These are phyloP conservation scores for Anagrus nilaparvatae DNA, from an alignment of 1,140 invertebrate genomes.

Conservation along the genomic window DNA sequence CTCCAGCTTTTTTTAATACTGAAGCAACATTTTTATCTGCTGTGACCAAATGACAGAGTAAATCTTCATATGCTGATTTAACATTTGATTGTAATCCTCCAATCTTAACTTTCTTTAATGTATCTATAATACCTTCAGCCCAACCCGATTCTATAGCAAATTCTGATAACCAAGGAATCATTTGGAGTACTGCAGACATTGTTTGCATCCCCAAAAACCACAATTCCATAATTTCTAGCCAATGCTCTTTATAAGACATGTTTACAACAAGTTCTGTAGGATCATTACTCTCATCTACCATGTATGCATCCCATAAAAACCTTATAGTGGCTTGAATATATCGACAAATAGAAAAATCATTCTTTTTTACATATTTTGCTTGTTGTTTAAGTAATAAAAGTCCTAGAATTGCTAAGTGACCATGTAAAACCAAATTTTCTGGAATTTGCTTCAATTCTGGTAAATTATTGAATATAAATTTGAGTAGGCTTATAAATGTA, in stretches of 20 bases:
- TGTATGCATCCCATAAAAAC: conserved; percentile 87
- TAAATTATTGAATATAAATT: conserved; percentile 80
- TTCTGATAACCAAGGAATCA: conserved; percentile 80
- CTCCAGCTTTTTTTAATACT: conserved; percentile 75
- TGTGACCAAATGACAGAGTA: conserved; percentile 73
- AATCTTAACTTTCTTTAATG: conserved; percentile 68
- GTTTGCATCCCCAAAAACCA: conserved; percentile 94
- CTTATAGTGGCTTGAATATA: conserved; percentile 80
- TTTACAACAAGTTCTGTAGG: conserved; percentile 69
- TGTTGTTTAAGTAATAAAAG: conserved; percentile 76
- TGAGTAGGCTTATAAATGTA: conserved; percentile 67
- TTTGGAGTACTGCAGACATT: conserved; percentile 65
- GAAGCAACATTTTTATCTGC: conserved; percentile 62
- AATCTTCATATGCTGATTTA: conserved; percentile 82
- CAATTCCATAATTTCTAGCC: conserved; percentile 80
- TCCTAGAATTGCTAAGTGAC: conserved; percentile 74
- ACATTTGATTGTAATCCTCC: conserved; percentile 71
- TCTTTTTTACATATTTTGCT: conserved; percentile 68
- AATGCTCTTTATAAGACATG: conserved; percentile 74
- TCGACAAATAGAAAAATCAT: conserved; percentile 76
- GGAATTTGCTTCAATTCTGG: conserved; percentile 72
- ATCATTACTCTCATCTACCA: conserved; percentile 76
- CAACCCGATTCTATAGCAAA: conserved; percentile 88
- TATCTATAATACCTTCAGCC: conserved; percentile 75
- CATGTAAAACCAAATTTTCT: conserved; percentile 74